Evolutionary conservation across 2,113 vertebrate genomes (phyloP), one percentile per base, ranked within the genome.

Genomic region (Anseranas semipalmata): DNA sequence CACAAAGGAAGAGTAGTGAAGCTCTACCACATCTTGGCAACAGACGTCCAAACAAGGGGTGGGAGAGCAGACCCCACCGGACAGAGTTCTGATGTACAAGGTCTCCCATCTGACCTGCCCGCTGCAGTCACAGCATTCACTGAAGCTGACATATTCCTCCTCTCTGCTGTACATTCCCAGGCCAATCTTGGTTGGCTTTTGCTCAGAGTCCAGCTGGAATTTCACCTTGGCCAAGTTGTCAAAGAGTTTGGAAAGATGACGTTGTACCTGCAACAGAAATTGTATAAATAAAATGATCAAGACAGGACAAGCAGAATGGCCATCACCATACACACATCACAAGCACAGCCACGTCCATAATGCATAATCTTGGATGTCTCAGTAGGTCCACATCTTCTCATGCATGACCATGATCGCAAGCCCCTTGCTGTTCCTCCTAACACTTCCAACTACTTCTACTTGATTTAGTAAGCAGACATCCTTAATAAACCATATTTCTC

Each of bases 81-180:
- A 45, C 16, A 56, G 16, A 56, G 16, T 30, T 65, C 12, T 45
- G 46, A 67, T 4, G 72, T 17, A n/a, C 41, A 24, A 73, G 14
- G 55, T 13, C 13, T 39, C 60, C 32, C 27, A 18, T 17, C 58
- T 95, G 97, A 99, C 99, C 99, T 99, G 99, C 33, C 99, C 99
- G 0, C 95, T 98, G 98, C 99, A 99, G 97, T 99, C 98, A 83
- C 99, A 99, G 67, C 98, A 71, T 35, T 98, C 95, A 16, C 97
- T 99, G 96, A 99, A 99, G 59, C 95, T 76, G 45, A 99, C 99
- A 0, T 99, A 99, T 58, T 99, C 99, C 2, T 98, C 99, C 91
- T 99, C 99, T 94, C 98, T 99, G 80, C 99, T 99, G 97, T 98
- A 99, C 99, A 99, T 99, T 85, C 99, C 99, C 71, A 99, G 93